Percentiles rank a stretch among this genome's conserved stretches.
Evolutionary conservation across 2,888 invertebrate species (phyloP).

Genomic region (Euclidia mi): DNA sequence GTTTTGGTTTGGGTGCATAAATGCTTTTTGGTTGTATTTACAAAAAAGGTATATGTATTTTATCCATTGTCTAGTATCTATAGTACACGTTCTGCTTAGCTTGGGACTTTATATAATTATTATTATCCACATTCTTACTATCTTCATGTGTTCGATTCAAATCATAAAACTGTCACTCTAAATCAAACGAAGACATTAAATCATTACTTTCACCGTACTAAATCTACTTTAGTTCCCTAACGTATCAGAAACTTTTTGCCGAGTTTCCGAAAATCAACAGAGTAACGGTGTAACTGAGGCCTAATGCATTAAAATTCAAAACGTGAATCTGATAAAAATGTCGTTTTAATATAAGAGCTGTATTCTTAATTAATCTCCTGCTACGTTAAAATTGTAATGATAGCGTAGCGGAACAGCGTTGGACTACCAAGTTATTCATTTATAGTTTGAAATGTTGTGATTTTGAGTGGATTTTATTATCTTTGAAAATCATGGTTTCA

Average conservation of each 20-base stretch:
- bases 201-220: constrained; percentile 46
- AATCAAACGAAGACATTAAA: constrained; percentile 43
- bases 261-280: constrained; percentile 1
- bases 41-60: too few species aligned
- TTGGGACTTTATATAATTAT: too few species aligned
- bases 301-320: constrained; percentile 41
- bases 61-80: too few species aligned
- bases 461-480: too few species aligned
- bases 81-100: too few species aligned
- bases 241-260: constrained; percentile 32
- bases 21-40: too few species aligned
- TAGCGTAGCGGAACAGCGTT: not conserved
- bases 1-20: too few species aligned
- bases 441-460: too few species aligned
- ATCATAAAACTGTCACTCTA: constrained; percentile 42
- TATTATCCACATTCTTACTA: not conserved
- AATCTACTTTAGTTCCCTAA: constrained; percentile 47
- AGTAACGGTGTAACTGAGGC: constrained; percentile 9
- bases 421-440: not conserved
- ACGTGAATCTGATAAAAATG: constrained; percentile 31
- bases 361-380: constrained; percentile 28
- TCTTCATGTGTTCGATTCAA: constrained; percentile 19
- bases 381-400: constrained; percentile 1
- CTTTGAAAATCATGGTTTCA: too few species aligned
- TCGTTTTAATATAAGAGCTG: constrained; percentile 23